phyloP scores from a whole-genome alignment of 2,113 vertebrate species.

The Rafetus swinhoei region DNA sequence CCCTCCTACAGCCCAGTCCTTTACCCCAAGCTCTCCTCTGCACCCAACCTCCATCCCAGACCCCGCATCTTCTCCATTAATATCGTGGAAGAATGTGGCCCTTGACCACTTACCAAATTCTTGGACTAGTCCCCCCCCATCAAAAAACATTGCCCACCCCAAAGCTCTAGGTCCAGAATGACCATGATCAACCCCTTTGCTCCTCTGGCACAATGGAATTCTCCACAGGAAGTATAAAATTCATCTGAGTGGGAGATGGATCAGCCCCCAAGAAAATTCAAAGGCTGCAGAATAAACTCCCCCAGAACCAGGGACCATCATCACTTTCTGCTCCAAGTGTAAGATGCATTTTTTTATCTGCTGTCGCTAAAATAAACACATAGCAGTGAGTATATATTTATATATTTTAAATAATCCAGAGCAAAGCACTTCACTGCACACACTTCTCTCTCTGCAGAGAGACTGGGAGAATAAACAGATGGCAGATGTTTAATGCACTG shows the following conservation, averaged over 20 bases:
- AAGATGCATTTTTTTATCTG: not conserved
- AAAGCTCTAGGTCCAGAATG: too few relatives aligned
- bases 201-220: not conserved
- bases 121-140: too few relatives aligned
- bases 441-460: too few relatives aligned
- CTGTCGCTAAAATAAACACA: not conserved
- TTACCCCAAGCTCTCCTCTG: too few relatives aligned
- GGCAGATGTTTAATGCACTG: not conserved
- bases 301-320: not conserved
- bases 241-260: not conserved
- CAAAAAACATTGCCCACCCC: too few relatives aligned
- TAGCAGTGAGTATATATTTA: not conserved
- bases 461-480: not conserved
- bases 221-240: not conserved
- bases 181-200: not conserved
- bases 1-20: too few relatives aligned
- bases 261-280: too few relatives aligned
- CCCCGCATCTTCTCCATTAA: too few relatives aligned
- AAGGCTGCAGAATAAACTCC: not conserved
- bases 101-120: too few relatives aligned
- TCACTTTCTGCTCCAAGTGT: too few relatives aligned
- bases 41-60: too few relatives aligned
- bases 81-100: too few relatives aligned
- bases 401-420: not conserved
- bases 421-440: not conserved